These are phyloP conservation scores for Eptesicus fuscus DNA, from an alignment of 2,113 vertebrate genomes.

Conservation along the genomic window DNA sequence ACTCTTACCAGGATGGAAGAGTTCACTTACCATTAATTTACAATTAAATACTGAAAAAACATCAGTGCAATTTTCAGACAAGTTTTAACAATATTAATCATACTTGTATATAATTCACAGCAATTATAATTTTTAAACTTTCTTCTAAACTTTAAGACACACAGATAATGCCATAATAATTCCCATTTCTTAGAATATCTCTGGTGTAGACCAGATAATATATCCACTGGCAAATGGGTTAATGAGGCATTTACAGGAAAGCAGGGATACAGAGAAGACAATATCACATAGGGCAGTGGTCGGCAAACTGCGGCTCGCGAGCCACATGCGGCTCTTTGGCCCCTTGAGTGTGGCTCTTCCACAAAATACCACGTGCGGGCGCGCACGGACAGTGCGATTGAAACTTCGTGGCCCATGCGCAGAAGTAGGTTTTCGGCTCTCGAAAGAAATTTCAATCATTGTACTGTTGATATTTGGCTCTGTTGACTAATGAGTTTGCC, in stretches of 20 bases:
- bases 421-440: too few relatives aligned
- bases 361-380: too few relatives aligned
- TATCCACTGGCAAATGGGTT: not conserved
- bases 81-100: not conserved
- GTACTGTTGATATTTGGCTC: too few relatives aligned
- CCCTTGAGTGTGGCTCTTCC: too few relatives aligned
- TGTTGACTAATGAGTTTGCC: too few relatives aligned
- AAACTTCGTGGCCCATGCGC: too few relatives aligned
- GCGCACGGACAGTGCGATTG: too few relatives aligned
- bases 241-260: not conserved
- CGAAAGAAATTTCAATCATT: too few relatives aligned
- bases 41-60: constrained; percentile 14
- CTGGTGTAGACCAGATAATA: not conserved
- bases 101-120: not conserved
- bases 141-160: not conserved
- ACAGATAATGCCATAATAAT: not conserved
- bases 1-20: not conserved
- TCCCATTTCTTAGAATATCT: not conserved
- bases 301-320: too few relatives aligned
- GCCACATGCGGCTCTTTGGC: too few relatives aligned
- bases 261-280: not conserved
- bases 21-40: not conserved
- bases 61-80: not conserved
- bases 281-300: not conserved
- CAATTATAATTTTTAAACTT: not conserved